Conservation (phyloP, 2,797 vertebrate species). For the Pipistrellus kuhlii region DNA sequence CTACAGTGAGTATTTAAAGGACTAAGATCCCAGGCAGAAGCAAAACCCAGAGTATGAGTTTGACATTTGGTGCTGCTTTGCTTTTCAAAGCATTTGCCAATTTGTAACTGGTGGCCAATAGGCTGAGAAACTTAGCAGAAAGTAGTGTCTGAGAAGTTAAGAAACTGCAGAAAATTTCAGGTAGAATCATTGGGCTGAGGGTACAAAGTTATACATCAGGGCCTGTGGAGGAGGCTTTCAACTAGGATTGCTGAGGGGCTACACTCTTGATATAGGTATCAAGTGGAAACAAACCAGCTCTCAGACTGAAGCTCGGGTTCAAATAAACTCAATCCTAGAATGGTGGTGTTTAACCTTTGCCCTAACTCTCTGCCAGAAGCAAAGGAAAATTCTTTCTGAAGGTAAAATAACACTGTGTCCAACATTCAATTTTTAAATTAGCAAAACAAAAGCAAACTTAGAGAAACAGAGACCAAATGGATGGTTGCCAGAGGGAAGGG, state of each 20-base stretch:
- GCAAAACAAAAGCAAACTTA: background rate
- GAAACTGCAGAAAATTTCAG: background rate
- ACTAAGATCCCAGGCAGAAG: conserved; percentile 29
- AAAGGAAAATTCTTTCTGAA: conserved; percentile 28
- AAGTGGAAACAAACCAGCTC: background rate
- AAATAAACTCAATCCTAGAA: conserved; percentile 5
- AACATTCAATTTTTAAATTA: background rate
- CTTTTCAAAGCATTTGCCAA: conserved; percentile 4
- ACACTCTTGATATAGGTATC: background rate
- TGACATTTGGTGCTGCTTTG: conserved; percentile 1
- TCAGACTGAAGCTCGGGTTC: background rate
- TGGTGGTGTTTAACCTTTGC: background rate
- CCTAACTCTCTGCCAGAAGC: background rate
- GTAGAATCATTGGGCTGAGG: background rate
- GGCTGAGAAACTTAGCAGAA: conserved; percentile 29
- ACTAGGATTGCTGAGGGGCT: background rate
- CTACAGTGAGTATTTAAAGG: background rate
- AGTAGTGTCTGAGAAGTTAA: conserved; percentile 16
- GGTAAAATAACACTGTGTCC: background rate
- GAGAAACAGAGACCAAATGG: no score
- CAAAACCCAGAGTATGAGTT: background rate
- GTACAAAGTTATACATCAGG: background rate
- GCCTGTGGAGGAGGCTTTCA: background rate
- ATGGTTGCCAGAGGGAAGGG: background rate
- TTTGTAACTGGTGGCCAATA: background rate